These are phyloP conservation scores for Meteorus colon DNA, from an alignment of 2,888 invertebrate genomes.

Conservation along the genomic window DNA sequence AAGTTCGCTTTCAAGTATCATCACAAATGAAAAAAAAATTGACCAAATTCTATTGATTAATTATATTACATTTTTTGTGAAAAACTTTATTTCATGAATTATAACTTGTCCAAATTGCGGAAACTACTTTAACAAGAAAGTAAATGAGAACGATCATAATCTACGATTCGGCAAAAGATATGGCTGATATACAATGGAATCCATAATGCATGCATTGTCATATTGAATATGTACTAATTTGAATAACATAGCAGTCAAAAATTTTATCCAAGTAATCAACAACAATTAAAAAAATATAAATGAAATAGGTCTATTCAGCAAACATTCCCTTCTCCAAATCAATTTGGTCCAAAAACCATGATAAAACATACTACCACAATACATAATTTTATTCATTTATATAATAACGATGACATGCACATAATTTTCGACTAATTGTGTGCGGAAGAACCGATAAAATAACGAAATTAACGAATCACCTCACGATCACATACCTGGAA, in stretches of 20 bases:
- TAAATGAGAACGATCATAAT: neutral
- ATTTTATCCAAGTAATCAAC: neutral
- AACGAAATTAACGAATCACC: neutral
- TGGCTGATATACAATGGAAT: neutral
- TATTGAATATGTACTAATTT: neutral
- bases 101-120: neutral
- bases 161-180: neutral
- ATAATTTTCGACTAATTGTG: neutral
- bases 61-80: neutral
- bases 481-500: neutral
- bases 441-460: neutral
- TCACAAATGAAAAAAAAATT: neutral
- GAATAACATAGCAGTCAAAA: neutral
- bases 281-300: neutral
- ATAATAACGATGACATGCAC: constrained; percentile 26
- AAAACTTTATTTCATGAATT: neutral
- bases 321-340: neutral
- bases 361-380: neutral
- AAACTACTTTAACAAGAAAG: neutral
- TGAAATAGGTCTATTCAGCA: neutral
- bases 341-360: neutral
- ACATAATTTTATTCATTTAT: constrained; percentile 9
- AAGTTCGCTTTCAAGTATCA: neutral
- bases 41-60: neutral
- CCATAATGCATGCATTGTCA: neutral